Evolutionary conservation across 2,113 vertebrate species (phyloP), one percentile per base, ranked within the genome.

Genomic region (Prunella himalayana): DNA sequence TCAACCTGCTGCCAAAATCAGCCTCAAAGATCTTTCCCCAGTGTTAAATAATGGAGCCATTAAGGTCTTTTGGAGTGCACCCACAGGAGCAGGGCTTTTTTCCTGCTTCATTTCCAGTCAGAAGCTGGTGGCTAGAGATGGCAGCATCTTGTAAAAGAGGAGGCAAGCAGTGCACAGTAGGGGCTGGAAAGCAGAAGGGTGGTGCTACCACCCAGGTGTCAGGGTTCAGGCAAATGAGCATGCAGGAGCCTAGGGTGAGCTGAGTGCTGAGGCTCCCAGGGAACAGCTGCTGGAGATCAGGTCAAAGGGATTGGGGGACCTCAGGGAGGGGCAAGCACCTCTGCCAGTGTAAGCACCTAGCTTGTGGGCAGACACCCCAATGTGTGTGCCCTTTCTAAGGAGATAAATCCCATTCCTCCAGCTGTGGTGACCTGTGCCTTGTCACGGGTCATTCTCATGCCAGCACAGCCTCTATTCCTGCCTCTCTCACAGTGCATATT

Each of bases 221-320:
- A 64, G 59, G 35, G 33, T 28, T 91, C n/a, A 51, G 64, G 50
- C 6, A 77, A 71, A 77, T 4, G 19, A 73, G 24, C 0, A 0
- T 44, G 23, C 0, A 0, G 53, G 21, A 91, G 18, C 33, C 11
- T 35, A 27, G 21, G 8, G 4, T 56, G 53, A 88, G 24, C 31
- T 19, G 15, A 3, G 20, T 33, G 17, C 33, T 22, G 4, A 54
- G 51, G 22, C 1, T 69, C 4, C n/a, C 0, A 0, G 50, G 49
- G 51, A 41, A n/a, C 20, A 68, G 24, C 53, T 79, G 53, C 41
- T 80, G 72, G 31, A 81, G 42, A 50, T 65, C 23, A 53, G 33
- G 3, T 56, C 33, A 65, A 39, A 75, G 37, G 23, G 47, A n/a
- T 2, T 3, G 1, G 33, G 25, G 19, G 2, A 25, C 22, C 41